A percentile compares a stretch with the other conserved stretches of the same genome.
phyloP scores from a whole-genome alignment of 2,888 invertebrate genomes.

The Meteorus cinctellus region DNA sequence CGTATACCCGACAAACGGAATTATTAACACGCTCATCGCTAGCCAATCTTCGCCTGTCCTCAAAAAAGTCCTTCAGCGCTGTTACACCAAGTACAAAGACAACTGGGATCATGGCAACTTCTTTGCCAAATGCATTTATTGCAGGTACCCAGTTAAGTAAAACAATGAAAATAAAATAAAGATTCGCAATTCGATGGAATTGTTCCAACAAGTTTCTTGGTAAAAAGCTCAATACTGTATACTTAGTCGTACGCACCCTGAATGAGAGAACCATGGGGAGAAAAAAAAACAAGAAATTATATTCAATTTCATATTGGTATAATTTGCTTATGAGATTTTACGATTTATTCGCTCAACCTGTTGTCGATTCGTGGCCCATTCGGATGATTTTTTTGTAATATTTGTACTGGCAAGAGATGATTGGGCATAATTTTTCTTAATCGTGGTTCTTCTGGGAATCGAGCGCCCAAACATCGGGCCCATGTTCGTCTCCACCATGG shows the following conservation, averaged over 20 bases:
- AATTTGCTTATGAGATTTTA: background rate
- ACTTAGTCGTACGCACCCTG: slow-evolving; percentile 94
- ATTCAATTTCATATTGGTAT: background rate
- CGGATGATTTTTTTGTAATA: slow-evolving; percentile 86
- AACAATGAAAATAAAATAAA: slow-evolving; percentile 98
- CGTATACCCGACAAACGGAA: slow-evolving; percentile 92
- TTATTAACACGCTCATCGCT: slow-evolving; percentile 97
- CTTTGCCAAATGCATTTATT: slow-evolving; percentile 96
- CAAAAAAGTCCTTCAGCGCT: slow-evolving; percentile 95
- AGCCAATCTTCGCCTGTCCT: slow-evolving; percentile 90
- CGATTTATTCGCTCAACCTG: slow-evolving; percentile 60
- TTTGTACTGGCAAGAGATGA: slow-evolving; percentile 87
- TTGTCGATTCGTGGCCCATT: slow-evolving; percentile 89
- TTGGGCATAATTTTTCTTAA: slow-evolving; percentile 87
- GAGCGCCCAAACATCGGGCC: slow-evolving; percentile 73
- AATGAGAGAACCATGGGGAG: slow-evolving; percentile 31
- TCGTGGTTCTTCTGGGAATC: slow-evolving; percentile 79
- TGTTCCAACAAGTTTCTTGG: slow-evolving; percentile 98
- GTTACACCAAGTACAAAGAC: slow-evolving; percentile 95
- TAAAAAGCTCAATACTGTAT: slow-evolving; percentile 93
- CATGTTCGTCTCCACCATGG: slow-evolving; percentile 82
- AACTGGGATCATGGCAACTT: slow-evolving; percentile 95
- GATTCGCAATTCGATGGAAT: slow-evolving; percentile 97
- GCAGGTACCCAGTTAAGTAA: slow-evolving; percentile 96
- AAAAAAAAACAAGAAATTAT: background rate